A percentile compares a stretch with the other conserved stretches of the same genome.
These are phyloP conservation scores for Hybos culiciformis DNA, from an alignment of 2,888 invertebrate species.

Conservation along the genomic window DNA sequence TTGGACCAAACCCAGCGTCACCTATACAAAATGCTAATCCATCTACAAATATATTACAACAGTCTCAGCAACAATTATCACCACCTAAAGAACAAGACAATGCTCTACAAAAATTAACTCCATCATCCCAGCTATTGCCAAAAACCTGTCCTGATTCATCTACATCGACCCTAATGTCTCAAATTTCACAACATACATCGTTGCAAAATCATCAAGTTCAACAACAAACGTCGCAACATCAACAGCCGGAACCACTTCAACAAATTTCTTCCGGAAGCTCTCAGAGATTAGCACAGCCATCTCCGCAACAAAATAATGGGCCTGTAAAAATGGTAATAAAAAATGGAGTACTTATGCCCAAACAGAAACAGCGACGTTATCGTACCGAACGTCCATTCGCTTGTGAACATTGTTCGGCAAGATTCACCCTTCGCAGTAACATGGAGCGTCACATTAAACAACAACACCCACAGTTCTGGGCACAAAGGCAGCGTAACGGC, in stretches of 20 bases:
- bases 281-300: constrained; percentile 20
- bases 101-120: constrained; percentile 11
- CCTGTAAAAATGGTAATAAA: constrained; percentile 74
- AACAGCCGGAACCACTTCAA: constrained; percentile 15
- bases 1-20: constrained; percentile 7
- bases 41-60: not conserved
- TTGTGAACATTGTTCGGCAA: constrained; percentile 79
- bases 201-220: constrained; percentile 13
- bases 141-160: constrained; percentile 15
- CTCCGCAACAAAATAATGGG: constrained; percentile 5
- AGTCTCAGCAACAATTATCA: constrained; percentile 6
- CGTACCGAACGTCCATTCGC: constrained; percentile 82
- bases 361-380: constrained; percentile 80
- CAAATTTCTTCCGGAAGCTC: constrained; percentile 17
- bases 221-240: constrained; percentile 11
- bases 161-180: constrained; percentile 7
- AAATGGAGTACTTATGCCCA: constrained; percentile 79
- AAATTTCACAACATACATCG: constrained; percentile 10
- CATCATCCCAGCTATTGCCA: constrained; percentile 20
- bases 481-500: constrained; percentile 54
- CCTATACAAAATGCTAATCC: not conserved
- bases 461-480: constrained; percentile 84
- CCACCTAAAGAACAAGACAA: constrained; percentile 9
- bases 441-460: constrained; percentile 92
- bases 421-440: constrained; percentile 83